phyloP scores from a whole-genome alignment of 2,888 invertebrate species.

The Pantelozetes paolii region DNA sequence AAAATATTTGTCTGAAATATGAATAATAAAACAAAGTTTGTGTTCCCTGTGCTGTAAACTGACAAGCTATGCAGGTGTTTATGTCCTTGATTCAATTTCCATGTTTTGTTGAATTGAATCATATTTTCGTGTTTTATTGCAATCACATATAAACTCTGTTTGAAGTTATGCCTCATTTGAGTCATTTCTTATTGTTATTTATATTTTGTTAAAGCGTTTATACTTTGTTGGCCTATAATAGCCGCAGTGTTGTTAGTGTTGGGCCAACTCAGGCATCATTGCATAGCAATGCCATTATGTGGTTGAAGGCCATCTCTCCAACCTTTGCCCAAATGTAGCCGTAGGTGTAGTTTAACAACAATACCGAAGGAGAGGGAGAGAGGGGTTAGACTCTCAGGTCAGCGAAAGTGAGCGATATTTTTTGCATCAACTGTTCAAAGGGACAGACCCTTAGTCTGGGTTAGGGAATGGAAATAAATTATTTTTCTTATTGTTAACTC shows the following conservation, averaged over 20 bases:
- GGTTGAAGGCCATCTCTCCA: slow-evolving; percentile 2
- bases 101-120: not conserved
- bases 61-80: slow-evolving; percentile 25
- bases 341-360: not conserved
- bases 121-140: not conserved
- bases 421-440: not conserved
- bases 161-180: slow-evolving; percentile 23
- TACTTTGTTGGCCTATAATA: too few species aligned
- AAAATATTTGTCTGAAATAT: too few species aligned
- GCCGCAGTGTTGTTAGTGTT: too few species aligned
- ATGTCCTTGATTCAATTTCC: not conserved
- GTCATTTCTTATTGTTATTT: slow-evolving; percentile 25
- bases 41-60: too few species aligned
- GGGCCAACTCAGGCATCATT: not conserved
- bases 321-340: not conserved
- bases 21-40: too few species aligned
- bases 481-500: not conserved
- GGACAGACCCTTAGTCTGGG: slow-evolving; percentile 1
- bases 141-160: too few species aligned
- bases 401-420: not conserved
- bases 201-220: too few species aligned
- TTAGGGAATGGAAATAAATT: not conserved
- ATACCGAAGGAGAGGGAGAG: not conserved
- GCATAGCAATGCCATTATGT: not conserved
- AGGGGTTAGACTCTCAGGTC: not conserved